Conservation (phyloP, 2,888 invertebrate species). For the Drosophila nr. perissopoda region DNA sequence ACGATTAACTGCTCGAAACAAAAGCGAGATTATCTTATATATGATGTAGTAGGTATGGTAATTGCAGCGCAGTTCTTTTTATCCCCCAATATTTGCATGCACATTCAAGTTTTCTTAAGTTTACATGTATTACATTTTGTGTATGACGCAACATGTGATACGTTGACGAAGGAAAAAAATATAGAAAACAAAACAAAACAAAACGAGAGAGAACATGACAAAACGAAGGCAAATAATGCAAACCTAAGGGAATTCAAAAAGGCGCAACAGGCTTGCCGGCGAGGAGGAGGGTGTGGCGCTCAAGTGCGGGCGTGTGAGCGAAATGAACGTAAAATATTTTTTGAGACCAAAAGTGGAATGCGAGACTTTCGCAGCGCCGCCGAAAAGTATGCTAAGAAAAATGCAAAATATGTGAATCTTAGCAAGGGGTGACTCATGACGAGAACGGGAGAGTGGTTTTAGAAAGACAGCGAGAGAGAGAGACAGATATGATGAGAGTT, state of each 20-base stretch:
- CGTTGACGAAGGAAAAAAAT: conserved; percentile 10
- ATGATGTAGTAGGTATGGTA: not conserved
- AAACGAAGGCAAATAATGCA: conserved; percentile 38
- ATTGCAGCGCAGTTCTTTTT: not conserved
- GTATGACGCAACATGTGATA: conserved; percentile 33
- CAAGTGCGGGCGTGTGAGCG: conserved; percentile 29
- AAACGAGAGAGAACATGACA: conserved; percentile 25
- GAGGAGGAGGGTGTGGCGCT: conserved; percentile 1
- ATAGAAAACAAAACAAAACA: not conserved
- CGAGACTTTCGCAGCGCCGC: conserved; percentile 26
- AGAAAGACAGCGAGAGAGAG: not conserved
- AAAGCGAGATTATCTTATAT: not conserved
- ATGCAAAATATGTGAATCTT: conserved; percentile 41
- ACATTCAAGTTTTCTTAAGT: not conserved
- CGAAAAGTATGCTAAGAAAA: conserved; percentile 65
- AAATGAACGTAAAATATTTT: conserved; percentile 40
- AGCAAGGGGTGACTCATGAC: conserved; percentile 42
- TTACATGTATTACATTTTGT: conserved; percentile 2
- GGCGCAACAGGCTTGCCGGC: conserved; percentile 62
- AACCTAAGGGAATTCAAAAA: conserved; percentile 33
- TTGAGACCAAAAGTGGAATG: conserved; percentile 17
- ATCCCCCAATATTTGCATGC: not conserved
- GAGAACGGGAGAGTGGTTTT: not conserved
- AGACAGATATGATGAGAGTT: conserved; percentile 1
- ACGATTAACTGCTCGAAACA: not conserved